Percentiles rank a stretch among this genome's conserved stretches.
Evolutionary conservation across 1,140 invertebrate genomes (phyloP).

Genomic region (Anoplophora glabripennis): DNA sequence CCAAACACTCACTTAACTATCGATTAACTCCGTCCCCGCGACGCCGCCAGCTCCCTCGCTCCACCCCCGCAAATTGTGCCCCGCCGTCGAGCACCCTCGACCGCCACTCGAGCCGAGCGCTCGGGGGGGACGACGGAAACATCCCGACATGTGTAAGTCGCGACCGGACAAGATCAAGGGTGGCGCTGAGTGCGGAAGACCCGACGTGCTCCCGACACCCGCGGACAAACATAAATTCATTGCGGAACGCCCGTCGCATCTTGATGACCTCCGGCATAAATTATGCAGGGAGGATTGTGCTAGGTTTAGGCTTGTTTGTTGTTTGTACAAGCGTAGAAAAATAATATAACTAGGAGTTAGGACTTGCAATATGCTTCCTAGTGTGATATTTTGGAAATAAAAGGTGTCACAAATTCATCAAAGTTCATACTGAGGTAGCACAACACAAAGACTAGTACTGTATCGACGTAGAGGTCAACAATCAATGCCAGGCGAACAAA

Average conservation of each 20-base stretch:
- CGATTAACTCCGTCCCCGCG: conserved; percentile 5
- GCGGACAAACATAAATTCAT: background rate
- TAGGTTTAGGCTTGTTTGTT: too few species aligned
- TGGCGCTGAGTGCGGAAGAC: background rate
- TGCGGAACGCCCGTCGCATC: background rate
- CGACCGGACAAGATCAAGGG: conserved; percentile 10
- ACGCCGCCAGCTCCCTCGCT: background rate
- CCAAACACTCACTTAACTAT: conserved; percentile 7
- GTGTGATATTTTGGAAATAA: too few species aligned
- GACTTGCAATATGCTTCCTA: too few species aligned
- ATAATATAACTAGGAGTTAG: too few species aligned
- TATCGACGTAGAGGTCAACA: too few species aligned
- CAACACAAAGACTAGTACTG: too few species aligned
- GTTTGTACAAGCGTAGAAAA: too few species aligned
- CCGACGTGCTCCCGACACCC: background rate
- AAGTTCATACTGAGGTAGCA: too few species aligned
- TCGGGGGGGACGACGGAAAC: background rate
- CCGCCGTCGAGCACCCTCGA: background rate
- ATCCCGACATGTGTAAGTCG: conserved; percentile 3
- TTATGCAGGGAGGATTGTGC: background rate
- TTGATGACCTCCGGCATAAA: background rate
- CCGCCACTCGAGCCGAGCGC: too few species aligned
- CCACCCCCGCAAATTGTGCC: background rate
- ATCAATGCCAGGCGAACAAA: too few species aligned
- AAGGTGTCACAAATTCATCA: too few species aligned